Base-by-base conservation (phyloP, 2,888 invertebrate genomes). In the Atherix ibis region DNA sequence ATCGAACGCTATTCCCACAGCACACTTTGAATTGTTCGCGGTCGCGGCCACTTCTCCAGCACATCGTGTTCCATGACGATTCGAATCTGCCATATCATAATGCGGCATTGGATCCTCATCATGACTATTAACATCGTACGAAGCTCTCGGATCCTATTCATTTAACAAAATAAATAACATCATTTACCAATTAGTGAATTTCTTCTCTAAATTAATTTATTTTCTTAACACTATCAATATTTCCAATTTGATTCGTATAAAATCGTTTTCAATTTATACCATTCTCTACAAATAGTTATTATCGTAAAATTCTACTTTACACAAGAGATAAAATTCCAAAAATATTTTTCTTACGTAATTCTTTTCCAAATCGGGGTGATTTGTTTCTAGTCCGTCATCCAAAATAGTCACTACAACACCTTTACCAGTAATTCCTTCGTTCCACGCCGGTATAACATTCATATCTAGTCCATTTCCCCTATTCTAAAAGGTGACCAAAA, bases 291-390 rank as follows among this genome's bases (percentile, higher is more conserved):
- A n/a, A n/a, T n/a, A n/a, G n/a, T n/a, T n/a, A n/a, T n/a, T n/a
- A n/a, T n/a, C n/a, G n/a, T n/a, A n/a, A n/a, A n/a, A n/a, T n/a
- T n/a, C n/a, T n/a, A n/a, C n/a, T n/a, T n/a, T n/a, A n/a, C n/a
- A n/a, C n/a, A n/a, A n/a, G n/a, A n/a, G n/a, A n/a, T n/a, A n/a
- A n/a, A n/a, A n/a, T n/a, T n/a, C n/a, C n/a, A n/a, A n/a, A n/a
- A n/a, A n/a, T n/a, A n/a, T n/a, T n/a, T n/a, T n/a, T 76, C 88
- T 81, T 67, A 94, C 94, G 62, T 92, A 95, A 66, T 95, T 95
- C 47, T 73, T 71, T 35, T 72, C 63, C 44, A 95, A 72, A 61
- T 95, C 95, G 1, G 94, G 94, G 65, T 95, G 94, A 62, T 89
- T 84, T 40, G 85, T 89, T 58, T 95, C 94, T 26, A 95, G 69